These are phyloP conservation scores for Brachylomia viminalis DNA, from an alignment of 2,888 invertebrate genomes.

Conservation along the genomic window DNA sequence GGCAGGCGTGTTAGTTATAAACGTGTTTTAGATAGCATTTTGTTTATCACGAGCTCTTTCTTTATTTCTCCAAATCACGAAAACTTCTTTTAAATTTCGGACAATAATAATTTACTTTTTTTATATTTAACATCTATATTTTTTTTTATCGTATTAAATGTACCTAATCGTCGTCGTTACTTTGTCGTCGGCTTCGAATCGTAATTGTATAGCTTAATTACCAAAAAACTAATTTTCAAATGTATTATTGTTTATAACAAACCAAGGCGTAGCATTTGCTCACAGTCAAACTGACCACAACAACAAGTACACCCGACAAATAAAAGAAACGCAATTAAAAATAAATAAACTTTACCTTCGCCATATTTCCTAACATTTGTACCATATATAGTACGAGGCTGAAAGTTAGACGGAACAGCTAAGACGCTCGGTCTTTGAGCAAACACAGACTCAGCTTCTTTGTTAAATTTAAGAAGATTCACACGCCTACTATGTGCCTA, in stretches of 20 bases:
- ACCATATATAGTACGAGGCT: background rate
- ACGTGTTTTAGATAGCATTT: background rate
- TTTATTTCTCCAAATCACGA: background rate
- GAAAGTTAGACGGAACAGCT: slow-evolving; percentile 55
- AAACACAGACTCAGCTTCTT: slow-evolving; percentile 75
- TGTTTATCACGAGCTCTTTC: background rate
- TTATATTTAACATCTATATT: no score
- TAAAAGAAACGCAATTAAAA: background rate
- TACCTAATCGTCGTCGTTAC: no score
- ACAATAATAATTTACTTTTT: no score
- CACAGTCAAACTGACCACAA: background rate
- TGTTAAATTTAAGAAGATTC: slow-evolving; percentile 71
- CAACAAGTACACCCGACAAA: background rate
- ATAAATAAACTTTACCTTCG: slow-evolving; percentile 25
- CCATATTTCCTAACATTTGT: slow-evolving; percentile 2
- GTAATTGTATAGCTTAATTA: no score
- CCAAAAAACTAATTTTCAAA: background rate
- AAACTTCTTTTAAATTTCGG: no score
- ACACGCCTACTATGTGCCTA: slow-evolving; percentile 42
- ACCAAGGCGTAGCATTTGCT: background rate
- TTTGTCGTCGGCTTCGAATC: no score
- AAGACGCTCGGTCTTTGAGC: slow-evolving; percentile 71
- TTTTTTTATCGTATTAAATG: no score
- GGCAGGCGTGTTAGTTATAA: background rate
- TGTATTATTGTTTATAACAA: background rate